Evolutionary conservation across 1,140 invertebrate genomes (phyloP), one percentile per base, ranked within the genome.

Genomic region (Monochamus saltuarius): DNA sequence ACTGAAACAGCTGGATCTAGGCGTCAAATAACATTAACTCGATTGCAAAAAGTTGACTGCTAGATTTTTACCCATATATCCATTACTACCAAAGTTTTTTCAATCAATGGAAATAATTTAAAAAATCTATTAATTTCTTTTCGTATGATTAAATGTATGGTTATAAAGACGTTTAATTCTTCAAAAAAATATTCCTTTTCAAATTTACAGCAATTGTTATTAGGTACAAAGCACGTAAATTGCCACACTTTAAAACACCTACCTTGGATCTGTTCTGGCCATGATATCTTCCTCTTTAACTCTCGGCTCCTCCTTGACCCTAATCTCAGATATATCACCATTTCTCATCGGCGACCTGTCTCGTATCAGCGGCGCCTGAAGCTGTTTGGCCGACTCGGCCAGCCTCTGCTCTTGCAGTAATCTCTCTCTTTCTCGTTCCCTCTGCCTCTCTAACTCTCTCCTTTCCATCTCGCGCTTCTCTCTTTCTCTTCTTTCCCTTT

Each of bases 301-400:
- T n/a, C 78, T 78, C 6, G 80, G 85, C 61, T 87, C 85, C 57
- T 87, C 85, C 63, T 86, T 87, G 0, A 87, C 80, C 1, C 84
- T 74, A 16, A 87, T 81, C 82, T 68, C 57, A 72, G 74, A n/a
- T 64, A 35, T 70, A 61, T 14, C 82, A 71, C 87, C 87, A 65
- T 87, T 89, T 8, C 88, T 79, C 16, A 89, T 74, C 1, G 89
- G 89, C 1, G 88, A 90, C 38, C 89, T 79, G 56, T 89, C 85
- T 71, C 75, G 74, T 74, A 80, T 75, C 55, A 75, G 77, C 62
- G 65, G 75, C 60, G n/a, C n/a, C n/a, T 61, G 73, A 77, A 76
- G 66, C 77, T 78, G 76, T 72, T 78, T 78, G 77, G 74, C 74
- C 73, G 68, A 53, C 55, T 76, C 80, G 39, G 77, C 77, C 37